A percentile compares a stretch with the other conserved stretches of the same genome.
Evolutionary conservation across 2,113 vertebrate genomes (phyloP).

Genomic region (Neodontobutis hainanensis): DNA sequence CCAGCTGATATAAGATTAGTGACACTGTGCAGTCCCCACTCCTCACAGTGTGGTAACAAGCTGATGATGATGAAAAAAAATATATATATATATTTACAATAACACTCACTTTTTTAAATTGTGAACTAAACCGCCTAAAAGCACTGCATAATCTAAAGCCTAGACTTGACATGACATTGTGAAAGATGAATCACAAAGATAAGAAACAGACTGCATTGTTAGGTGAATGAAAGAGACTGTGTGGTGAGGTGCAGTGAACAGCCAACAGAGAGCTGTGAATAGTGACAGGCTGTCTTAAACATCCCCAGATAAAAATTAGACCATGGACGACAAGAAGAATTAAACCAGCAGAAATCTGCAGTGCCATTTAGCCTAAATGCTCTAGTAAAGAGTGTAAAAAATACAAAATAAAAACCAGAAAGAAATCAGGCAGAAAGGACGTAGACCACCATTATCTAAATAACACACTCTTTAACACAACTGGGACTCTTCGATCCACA

Average conservation of each 20-base stretch:
- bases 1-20: constrained; percentile 56
- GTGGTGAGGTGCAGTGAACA: constrained; percentile 54
- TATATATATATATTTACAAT: too few species aligned
- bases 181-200: constrained; percentile 33
- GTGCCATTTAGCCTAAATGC: constrained; percentile 16
- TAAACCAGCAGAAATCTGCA: constrained; percentile 49
- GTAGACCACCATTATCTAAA: constrained; percentile 65
- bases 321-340: constrained; percentile 24
- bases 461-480: constrained; percentile 57
- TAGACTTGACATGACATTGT: too few species aligned
- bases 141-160: too few species aligned
- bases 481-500: constrained; percentile 65
- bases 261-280: constrained; percentile 32
- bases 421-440: constrained; percentile 22
- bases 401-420: constrained; percentile 16
- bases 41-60: constrained; percentile 55
- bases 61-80: constrained; percentile 27
- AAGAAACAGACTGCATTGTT: constrained; percentile 47
- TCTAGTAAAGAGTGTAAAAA: constrained; percentile 17
- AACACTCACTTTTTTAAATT: too few species aligned
- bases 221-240: constrained; percentile 51
- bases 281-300: constrained; percentile 56
- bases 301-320: constrained; percentile 39
- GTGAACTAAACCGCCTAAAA: too few species aligned
- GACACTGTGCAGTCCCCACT: constrained; percentile 41